phyloP scores from a whole-genome alignment of 2,888 invertebrate species.

The Clistopyga incitator region DNA sequence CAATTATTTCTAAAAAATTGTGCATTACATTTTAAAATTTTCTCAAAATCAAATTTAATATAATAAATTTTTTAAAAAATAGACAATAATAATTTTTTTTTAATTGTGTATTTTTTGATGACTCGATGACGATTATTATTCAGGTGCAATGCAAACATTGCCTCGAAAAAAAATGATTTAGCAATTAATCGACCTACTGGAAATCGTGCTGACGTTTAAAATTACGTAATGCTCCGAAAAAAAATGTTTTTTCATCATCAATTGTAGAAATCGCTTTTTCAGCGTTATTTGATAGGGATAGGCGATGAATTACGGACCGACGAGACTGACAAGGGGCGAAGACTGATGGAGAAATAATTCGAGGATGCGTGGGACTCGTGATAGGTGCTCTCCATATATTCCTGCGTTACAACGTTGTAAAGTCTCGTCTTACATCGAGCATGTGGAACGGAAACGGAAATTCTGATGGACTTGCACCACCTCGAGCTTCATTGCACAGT shows the following conservation, averaged over 20 bases:
- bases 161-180: background rate
- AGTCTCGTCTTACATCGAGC: background rate
- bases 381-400: conserved; percentile 28
- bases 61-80: too few relatives aligned
- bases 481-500: conserved; percentile 1
- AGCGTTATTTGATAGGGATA: conserved; percentile 43
- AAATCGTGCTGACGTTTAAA: background rate
- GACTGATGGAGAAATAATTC: conserved; percentile 60
- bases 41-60: too few relatives aligned
- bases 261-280: conserved; percentile 32
- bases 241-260: background rate
- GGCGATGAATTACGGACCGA: conserved; percentile 10
- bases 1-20: too few relatives aligned
- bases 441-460: conserved; percentile 50
- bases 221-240: conserved; percentile 9
- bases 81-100: too few relatives aligned
- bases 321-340: conserved; percentile 40
- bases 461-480: conserved; percentile 23
- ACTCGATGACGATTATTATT: background rate
- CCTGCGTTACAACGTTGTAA: background rate
- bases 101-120: too few relatives aligned
- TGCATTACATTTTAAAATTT: too few relatives aligned
- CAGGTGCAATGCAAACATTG: background rate
- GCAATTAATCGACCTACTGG: conserved; percentile 23
- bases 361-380: conserved; percentile 51